Base-by-base conservation (phyloP, 2,797 vertebrate genomes). In the Periophthalmus magnuspinnatus region DNA sequence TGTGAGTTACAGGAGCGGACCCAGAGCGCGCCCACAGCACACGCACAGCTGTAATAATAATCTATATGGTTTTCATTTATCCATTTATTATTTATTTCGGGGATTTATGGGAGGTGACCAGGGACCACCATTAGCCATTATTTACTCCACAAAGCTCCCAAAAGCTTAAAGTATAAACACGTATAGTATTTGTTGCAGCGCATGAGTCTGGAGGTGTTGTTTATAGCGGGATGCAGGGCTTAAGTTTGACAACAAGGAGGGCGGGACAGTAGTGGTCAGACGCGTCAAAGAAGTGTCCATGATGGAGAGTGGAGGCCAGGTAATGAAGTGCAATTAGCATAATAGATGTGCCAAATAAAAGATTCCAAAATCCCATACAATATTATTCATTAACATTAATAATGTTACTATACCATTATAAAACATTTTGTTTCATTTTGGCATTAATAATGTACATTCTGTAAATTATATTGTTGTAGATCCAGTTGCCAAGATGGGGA, bases 401-500 rank as follows among this genome's bases (percentile, higher is more conserved):
- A 0, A n/a, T 34, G 38, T 2, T 41, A 11, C 17, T 61, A 38
- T 61, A 21, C 4, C 0, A 5, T 41, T 5, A 22, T 19, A 61
- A 36, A 45, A 22, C 21, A 24, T 63, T 63, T 62, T 45, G 6
- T 62, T 45, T 14, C 1, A 9, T 10, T 36, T 36, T 10, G 19
- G 2, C 9, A 52, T 68, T 47, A n/a, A 50, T 9, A 14, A 38
- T 59, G 16, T 47, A 64, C 34, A 36, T 36, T 36, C 7, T 28
- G 21, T 5, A n/a, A 9, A 50, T 65, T 66, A 24, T 61, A n/a
- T 62, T 80, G 3, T 70, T 84, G 52, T 59, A 92, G 91, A 86
- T 82, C 75, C 67, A 59, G 58, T 68, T 22, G 32, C 59, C 79
- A 96, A 92, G 90, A 98, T 98, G 96, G 96, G 94, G 85, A 98